Conservation (phyloP, 1,140 invertebrate species). For the Cherax destructor region DNA sequence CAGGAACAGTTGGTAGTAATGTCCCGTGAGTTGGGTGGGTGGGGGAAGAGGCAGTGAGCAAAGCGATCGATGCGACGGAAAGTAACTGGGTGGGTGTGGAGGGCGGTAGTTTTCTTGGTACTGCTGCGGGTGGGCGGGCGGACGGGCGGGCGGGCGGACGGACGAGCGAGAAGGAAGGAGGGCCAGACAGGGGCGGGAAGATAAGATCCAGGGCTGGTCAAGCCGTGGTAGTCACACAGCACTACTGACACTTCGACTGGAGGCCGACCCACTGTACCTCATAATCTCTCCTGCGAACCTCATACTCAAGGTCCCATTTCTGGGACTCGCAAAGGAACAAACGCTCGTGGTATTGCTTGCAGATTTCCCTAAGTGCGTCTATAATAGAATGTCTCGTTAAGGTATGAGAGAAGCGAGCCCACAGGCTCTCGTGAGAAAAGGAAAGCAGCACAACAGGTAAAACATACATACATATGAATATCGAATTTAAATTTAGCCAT, state of each 20-base stretch:
- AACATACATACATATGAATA: slow-evolving; percentile 70
- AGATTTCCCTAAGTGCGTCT: slow-evolving; percentile 90
- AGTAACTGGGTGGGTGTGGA: not conserved
- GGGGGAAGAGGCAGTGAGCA: not conserved
- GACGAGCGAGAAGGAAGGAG: not conserved
- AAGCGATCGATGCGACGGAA: not conserved
- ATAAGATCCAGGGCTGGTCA: slow-evolving; percentile 64
- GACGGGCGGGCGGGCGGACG: not conserved
- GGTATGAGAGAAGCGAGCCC: slow-evolving; percentile 57
- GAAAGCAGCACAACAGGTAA: slow-evolving; percentile 72
- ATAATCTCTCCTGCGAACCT: slow-evolving; percentile 98
- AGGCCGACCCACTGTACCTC: slow-evolving; percentile 84
- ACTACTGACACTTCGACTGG: slow-evolving; percentile 58
- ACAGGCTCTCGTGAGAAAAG: slow-evolving; percentile 69
- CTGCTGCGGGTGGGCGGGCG: not conserved
- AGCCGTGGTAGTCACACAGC: slow-evolving; percentile 58
- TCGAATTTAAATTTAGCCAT: slow-evolving; percentile 60
- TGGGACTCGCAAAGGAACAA: slow-evolving; percentile 97
- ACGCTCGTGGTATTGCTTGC: slow-evolving; percentile 96
- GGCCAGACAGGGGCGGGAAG: not conserved
- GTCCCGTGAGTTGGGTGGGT: not conserved
- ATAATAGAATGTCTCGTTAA: slow-evolving; percentile 75
- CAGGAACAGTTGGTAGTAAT: not conserved
- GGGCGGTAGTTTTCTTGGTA: not conserved
- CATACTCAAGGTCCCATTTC: slow-evolving; percentile 99